Evolutionary conservation across 92 coral and sea anemone genomes (phyloP), one percentile per base, ranked within the genome.

Genomic region (Actinernus sp.): DNA sequence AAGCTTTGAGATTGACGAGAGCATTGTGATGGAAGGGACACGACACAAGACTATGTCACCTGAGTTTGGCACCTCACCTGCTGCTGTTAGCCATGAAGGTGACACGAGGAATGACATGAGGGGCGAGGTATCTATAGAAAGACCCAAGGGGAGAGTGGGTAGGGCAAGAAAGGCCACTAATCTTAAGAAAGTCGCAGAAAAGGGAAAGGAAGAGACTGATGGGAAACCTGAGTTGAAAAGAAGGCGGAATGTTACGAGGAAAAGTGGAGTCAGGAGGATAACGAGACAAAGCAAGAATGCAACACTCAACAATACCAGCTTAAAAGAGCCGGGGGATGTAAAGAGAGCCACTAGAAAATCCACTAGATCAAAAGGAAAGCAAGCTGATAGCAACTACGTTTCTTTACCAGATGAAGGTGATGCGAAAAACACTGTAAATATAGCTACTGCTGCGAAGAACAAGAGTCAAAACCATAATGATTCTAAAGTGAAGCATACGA

Each of bases 41-140:
- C 64, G 73, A 34, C 91, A 89, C 56, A 89, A 89, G 73, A 45
- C 56, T 18, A 85, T 89, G 84, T 89, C 96, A 4, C 91, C 96
- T 10, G 96, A 89, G 39, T 79, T 74, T 58, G 96, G 81, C 4
- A 46, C 47, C 2, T 20, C 34, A 9, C 21, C 49, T 0, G 49
- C 28, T 5, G 4, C 52, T 8, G 14, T 34, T 34, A 34, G 14
- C 14, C 41, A 34, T n/a, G n/a, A n/a, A n/a, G n/a, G n/a, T n/a
- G n/a, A n/a, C n/a, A n/a, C n/a, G n/a, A n/a, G n/a, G n/a, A n/a
- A n/a, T n/a, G n/a, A n/a, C n/a, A n/a, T n/a, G 19, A 20, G 6
- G 3, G 48, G 34, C 16, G 30, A 14, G n/a, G 19, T 13, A 10
- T 31, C 26, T 19, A 6, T 29, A 30, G 38, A 27, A 23, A 40